Evolutionary conservation across 2,113 vertebrate genomes (phyloP).

Genomic region (Rafetus swinhoei): DNA sequence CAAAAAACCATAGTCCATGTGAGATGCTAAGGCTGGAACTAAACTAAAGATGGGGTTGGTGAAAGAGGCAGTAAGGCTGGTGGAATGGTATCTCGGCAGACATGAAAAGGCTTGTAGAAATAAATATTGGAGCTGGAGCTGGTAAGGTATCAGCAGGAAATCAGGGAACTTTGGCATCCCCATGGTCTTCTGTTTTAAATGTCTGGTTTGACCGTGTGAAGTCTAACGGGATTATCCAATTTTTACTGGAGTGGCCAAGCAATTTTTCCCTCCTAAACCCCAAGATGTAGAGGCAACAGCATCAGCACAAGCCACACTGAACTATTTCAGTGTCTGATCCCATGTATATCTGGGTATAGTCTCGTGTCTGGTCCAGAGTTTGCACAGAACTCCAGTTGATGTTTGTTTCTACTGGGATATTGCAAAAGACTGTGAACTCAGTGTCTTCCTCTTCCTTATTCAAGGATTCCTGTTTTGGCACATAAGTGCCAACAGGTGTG

Average conservation of each 20-base stretch:
- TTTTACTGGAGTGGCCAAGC: neutral
- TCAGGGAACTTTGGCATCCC: neutral
- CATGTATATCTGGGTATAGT: neutral
- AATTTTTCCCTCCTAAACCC: neutral
- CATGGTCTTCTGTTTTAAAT: neutral
- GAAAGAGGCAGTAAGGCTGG: neutral
- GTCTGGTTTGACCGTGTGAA: neutral
- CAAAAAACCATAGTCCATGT: neutral
- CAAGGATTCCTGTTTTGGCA: constrained; percentile 76
- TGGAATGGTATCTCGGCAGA: neutral
- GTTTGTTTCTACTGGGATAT: neutral
- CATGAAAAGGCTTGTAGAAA: neutral
- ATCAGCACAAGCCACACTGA: neutral
- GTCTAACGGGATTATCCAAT: neutral
- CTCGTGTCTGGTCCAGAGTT: neutral
- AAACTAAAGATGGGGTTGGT: neutral
- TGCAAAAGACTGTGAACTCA: neutral
- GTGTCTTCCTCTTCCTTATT: constrained; percentile 7
- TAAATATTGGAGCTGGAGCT: neutral
- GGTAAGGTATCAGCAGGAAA: neutral
- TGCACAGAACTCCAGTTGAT: constrained; percentile 6
- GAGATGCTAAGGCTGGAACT: neutral
- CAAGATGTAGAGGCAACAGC: neutral
- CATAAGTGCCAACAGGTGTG: constrained; percentile 78
- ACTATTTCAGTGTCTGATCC: neutral